Conservation (phyloP, 2,888 invertebrate genomes). For the Lithophane leautieri region DNA sequence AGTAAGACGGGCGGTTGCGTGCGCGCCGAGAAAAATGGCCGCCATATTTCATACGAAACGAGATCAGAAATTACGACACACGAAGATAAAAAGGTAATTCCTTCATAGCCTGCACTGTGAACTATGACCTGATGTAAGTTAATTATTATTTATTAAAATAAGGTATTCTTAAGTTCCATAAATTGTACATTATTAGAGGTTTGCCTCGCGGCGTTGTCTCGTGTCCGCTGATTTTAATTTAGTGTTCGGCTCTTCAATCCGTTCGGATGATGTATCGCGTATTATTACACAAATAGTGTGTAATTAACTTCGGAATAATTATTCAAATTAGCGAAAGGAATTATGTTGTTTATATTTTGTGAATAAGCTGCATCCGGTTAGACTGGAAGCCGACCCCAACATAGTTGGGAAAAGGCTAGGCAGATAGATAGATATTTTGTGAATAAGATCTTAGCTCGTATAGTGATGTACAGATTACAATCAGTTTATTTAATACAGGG, state of each 20-base stretch:
- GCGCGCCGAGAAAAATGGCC: constrained; percentile 75
- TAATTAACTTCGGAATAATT: constrained; percentile 56
- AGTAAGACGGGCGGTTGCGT: constrained; percentile 70
- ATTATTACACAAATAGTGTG: constrained; percentile 52
- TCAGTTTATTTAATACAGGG: not conserved
- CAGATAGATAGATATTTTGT: no score
- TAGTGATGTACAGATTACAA: not conserved
- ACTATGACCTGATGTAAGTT: constrained; percentile 71
- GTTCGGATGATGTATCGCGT: constrained; percentile 49
- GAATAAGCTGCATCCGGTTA: no score
- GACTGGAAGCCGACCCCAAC: no score
- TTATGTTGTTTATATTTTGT: constrained; percentile 30
- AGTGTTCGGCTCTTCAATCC: constrained; percentile 36
- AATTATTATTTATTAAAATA: constrained; percentile 65
- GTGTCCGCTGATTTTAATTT: constrained; percentile 63
- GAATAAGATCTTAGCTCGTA: not conserved
- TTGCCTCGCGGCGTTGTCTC: constrained; percentile 57
- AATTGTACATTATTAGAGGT: constrained; percentile 57
- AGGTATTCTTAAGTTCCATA: constrained; percentile 55
- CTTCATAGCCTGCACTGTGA: constrained; percentile 63
- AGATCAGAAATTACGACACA: constrained; percentile 73
- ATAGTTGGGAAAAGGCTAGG: no score
- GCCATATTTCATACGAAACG: constrained; percentile 78
- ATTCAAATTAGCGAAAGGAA: constrained; percentile 46
- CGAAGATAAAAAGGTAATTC: constrained; percentile 49